Evolutionary conservation across 35 echinoderm and acorn worm species (phyloP).

Genomic region (Ophiothrix spiculata): DNA sequence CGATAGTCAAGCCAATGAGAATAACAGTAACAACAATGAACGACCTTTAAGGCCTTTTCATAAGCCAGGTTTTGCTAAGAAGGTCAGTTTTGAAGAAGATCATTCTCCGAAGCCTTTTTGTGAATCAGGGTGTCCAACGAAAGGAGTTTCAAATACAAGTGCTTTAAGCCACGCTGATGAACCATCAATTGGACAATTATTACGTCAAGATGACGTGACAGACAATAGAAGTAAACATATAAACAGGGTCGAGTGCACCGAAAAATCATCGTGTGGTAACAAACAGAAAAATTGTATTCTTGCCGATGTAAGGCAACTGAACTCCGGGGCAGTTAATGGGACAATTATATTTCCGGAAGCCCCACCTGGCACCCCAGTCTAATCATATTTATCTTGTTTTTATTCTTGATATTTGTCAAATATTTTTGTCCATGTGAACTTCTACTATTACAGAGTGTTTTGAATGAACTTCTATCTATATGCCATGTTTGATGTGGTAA

Average conservation of each 20-base stretch:
- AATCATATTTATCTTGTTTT: too few species aligned
- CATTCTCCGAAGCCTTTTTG: neutral
- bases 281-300: slow-evolving; percentile 10
- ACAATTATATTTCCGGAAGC: slow-evolving; percentile 43
- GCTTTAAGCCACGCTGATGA: neutral
- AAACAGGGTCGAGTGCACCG: neutral
- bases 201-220: slow-evolving; percentile 2
- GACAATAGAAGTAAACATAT: neutral
- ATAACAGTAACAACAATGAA: slow-evolving; percentile 42
- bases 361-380: slow-evolving; percentile 50
- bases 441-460: too few species aligned
- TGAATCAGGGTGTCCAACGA: neutral
- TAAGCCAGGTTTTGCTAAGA: neutral
- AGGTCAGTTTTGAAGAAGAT: neutral
- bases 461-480: too few species aligned
- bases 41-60: neutral
- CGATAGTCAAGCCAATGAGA: slow-evolving; percentile 8
- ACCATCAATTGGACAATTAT: neutral
- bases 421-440: too few species aligned
- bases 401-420: neutral
- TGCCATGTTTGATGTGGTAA: too few species aligned
- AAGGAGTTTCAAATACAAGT: neutral
- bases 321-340: slow-evolving; percentile 5
- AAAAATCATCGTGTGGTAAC: neutral
- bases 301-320: neutral